Base-by-base conservation (phyloP, 2,797 vertebrate species). In the Menidia menidia region DNA sequence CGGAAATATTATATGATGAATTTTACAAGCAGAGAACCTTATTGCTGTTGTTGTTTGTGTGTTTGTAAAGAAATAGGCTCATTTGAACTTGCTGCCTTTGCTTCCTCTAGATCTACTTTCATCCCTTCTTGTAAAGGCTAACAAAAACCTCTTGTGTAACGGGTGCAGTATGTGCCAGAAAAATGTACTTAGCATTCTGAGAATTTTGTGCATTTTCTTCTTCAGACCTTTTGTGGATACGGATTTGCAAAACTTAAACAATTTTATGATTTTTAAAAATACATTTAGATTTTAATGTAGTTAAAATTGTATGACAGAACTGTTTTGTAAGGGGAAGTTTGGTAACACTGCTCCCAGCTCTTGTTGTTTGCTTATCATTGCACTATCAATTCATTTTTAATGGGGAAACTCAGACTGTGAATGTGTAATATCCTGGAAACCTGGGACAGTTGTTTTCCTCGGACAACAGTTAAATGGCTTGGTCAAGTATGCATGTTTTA, bases 21-120 rank as follows among this genome's bases (percentile, higher is more conserved):
- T 51, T 77, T 32, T 75, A 76, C 68, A 45, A 66, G 39, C 39
- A 39, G 12, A 58, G 55, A n/a, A 75, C 71, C 42, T 59, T 62
- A 8, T 52, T 30, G 31, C 69, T 39, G 35, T 7, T 39, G 32
- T 25, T 25, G 3, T 7, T 12, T 43, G 11, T 57, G 1, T 69
- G 15, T 39, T 78, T 57, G 60, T 2, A 56, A 19, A n/a, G 2
- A 2, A 25, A 4, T 60, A 47, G 8, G 15, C 18, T 53, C 39
- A 47, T 60, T 62, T 41, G 33, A 25, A 3, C 31, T 6, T 51
- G 44, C 57, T 57, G 19, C 53, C 4, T 44, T 32, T 13, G 41
- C 39, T 61, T 67, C 16, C 64, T 9, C 6, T 61, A 19, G 16
- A 62, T 68, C 32, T 47, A 15, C 25, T n/a, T 44, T 48, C 45